Evolutionary conservation across 2,888 invertebrate genomes (phyloP), one percentile per base, ranked within the genome.

Genomic region (Lissocephala sabroskyi): DNA sequence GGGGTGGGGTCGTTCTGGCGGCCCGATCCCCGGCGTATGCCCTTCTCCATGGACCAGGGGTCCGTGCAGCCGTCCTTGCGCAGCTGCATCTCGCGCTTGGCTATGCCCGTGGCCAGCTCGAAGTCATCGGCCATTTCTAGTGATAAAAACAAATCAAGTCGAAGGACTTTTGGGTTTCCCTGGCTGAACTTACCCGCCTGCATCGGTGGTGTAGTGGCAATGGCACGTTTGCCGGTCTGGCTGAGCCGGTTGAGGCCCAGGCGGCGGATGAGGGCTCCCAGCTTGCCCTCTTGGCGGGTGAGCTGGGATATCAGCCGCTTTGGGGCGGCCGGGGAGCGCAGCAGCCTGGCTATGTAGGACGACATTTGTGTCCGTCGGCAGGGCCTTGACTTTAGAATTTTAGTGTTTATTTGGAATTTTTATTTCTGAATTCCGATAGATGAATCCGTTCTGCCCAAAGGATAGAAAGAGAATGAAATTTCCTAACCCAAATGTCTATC

Each of bases 91-190:
- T 97, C 96, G 74, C 91, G 91, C 84, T 95, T 93, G 81, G 97
- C 97, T 59, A 95, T 83, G 60, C 98, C 98, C 17, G 97, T 97
- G 3, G 96, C 93, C 82, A 95, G 93, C 77, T 97, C 97, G 65
- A 96, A 68, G 18, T 95, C 93, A 79, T 96, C 95, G 5, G 93
- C 89, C 89, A 94, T 88, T 85, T 88, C 92, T 92, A 45, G 91
- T 44, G 2, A n/a, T n/a, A 11, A 0, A 0, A 6, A 3, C 6
- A 1, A n/a, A n/a, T n/a, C n/a, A n/a, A n/a, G n/a, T n/a, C n/a
- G n/a, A n/a, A n/a, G n/a, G n/a, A n/a, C n/a, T n/a, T n/a, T n/a
- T n/a, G n/a, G n/a, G n/a, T n/a, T n/a, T n/a, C n/a, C n/a, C n/a
- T n/a, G n/a, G n/a, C n/a, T n/a, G n/a, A 4, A 58, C 74, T 62